A percentile compares a stretch with the other conserved stretches of the same genome.
Conservation (phyloP, 2,888 invertebrate genomes). For the Drosophila buzzatii region DNA sequence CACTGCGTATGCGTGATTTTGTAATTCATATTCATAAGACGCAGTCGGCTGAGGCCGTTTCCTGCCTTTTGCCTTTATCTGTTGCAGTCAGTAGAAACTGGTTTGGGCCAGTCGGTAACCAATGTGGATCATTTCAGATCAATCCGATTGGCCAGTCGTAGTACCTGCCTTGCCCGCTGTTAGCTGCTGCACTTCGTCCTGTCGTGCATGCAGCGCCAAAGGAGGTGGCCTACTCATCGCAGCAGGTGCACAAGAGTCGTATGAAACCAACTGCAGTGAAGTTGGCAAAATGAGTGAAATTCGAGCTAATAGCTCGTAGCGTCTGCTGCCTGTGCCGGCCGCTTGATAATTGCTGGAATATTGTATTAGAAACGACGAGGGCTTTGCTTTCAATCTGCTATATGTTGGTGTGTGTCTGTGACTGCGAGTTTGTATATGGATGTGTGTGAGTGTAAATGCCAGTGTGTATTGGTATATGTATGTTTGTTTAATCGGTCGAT, state of each 20-base stretch:
- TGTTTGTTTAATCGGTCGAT: slow-evolving; percentile 47
- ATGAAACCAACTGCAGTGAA: not conserved
- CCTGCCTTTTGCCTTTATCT: slow-evolving; percentile 18
- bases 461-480: slow-evolving; percentile 18
- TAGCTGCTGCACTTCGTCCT: slow-evolving; percentile 25
- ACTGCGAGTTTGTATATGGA: not conserved
- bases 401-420: slow-evolving; percentile 20
- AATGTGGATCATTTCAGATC: slow-evolving; percentile 15
- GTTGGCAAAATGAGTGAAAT: slow-evolving; percentile 11
- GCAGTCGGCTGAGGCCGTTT: slow-evolving; percentile 7
- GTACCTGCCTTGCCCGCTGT: slow-evolving; percentile 67
- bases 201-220: not conserved
- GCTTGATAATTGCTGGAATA: slow-evolving; percentile 69
- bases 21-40: slow-evolving; percentile 20
- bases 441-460: slow-evolving; percentile 7
- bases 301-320: slow-evolving; percentile 35
- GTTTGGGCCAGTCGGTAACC: slow-evolving; percentile 22
- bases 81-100: slow-evolving; percentile 26
- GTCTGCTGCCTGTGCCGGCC: slow-evolving; percentile 56
- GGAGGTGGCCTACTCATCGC: slow-evolving; percentile 25
- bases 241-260: slow-evolving; percentile 1
- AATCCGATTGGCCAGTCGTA: slow-evolving; percentile 4
- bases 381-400: slow-evolving; percentile 58
- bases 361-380: slow-evolving; percentile 61
- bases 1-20: slow-evolving; percentile 34